Percentiles rank a stretch among this genome's conserved stretches.
Evolutionary conservation across 2,888 invertebrate species (phyloP).

Genomic region (Drepana falcataria): DNA sequence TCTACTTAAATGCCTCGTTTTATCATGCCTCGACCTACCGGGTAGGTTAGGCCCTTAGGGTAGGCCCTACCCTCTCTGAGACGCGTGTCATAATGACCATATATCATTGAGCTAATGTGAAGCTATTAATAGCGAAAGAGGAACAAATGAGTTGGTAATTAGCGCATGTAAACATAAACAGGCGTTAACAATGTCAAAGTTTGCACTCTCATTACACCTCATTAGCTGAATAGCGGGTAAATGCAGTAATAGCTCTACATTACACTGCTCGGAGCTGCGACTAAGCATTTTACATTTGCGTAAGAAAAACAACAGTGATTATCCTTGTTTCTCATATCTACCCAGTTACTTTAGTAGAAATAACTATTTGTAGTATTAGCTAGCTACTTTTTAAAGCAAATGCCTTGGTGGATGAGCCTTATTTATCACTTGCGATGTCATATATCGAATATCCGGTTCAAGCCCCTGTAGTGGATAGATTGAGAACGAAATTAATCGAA

Average conservation of each 20-base stretch:
- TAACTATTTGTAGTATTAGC: no score
- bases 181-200: slow-evolving; percentile 2
- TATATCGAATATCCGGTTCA: no score
- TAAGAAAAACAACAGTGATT: background rate
- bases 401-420: no score
- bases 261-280: background rate
- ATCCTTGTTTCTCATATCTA: background rate
- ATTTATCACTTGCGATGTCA: no score
- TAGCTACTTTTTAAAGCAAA: no score
- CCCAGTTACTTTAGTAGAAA: no score
- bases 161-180: slow-evolving; percentile 1
- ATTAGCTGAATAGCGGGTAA: slow-evolving; percentile 2
- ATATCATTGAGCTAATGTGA: background rate
- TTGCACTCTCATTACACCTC: slow-evolving; percentile 2
- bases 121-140: background rate
- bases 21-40: no score
- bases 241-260: background rate
- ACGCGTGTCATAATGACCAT: background rate
- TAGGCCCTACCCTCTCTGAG: no score
- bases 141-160: background rate
- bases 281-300: background rate
- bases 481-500: no score
- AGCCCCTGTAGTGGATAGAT: no score
- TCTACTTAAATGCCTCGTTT: no score
- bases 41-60: no score